phyloP scores from a whole-genome alignment of 2,888 invertebrate genomes.

The Erebia palarica region DNA sequence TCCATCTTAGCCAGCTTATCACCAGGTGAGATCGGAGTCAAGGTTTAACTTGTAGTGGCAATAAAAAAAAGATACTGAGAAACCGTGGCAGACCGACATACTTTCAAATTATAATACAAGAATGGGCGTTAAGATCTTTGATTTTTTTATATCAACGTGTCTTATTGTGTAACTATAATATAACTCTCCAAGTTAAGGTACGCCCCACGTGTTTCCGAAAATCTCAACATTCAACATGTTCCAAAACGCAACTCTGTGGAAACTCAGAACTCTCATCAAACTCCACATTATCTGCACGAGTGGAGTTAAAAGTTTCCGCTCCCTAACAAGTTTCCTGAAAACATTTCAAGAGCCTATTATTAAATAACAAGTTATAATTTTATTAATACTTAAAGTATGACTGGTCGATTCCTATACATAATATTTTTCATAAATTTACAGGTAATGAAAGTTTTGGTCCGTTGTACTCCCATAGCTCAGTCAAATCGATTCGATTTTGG shows the following conservation, averaged over 20 bases:
- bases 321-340: slow-evolving; percentile 22
- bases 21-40: no score
- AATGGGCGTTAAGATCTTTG: not conserved
- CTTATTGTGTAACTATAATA: not conserved
- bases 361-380: slow-evolving; percentile 1
- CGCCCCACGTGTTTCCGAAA: slow-evolving; percentile 13
- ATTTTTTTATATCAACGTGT: not conserved
- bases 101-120: no score
- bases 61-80: no score
- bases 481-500: no score
- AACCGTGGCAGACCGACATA: no score
- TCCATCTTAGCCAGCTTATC: no score
- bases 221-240: slow-evolving; percentile 13
- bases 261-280: slow-evolving; percentile 16
- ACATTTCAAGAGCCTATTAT: slow-evolving; percentile 14
- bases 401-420: no score
- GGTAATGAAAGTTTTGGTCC: no score
- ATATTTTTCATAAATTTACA: no score
- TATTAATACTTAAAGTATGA: no score
- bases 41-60: no score
- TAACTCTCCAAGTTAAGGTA: slow-evolving; percentile 8
- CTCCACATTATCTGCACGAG: slow-evolving; percentile 27
- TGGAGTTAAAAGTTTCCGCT: slow-evolving; percentile 27
- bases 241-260: slow-evolving; percentile 6
- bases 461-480: no score